Base-by-base conservation (phyloP, 1,140 invertebrate species). In the Drosophila subpulchrella region DNA sequence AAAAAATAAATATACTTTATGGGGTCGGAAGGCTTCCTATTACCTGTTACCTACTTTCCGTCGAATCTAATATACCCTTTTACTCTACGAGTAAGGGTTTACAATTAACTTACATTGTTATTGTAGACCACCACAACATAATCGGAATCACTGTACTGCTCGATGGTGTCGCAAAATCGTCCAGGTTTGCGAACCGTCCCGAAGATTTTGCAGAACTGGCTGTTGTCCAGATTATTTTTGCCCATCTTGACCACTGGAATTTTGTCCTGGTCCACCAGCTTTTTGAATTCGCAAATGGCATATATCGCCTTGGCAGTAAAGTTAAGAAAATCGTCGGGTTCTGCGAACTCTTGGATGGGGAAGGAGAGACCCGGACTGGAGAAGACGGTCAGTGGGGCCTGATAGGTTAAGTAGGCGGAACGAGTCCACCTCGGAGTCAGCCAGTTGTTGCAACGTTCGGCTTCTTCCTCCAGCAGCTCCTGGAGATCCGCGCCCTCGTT, bases 151-250 rank as follows among this genome's bases (percentile, higher is more conserved):
- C 93, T 90, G 89, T 94, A 94, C 71, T 94, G 95, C 17, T 95
- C 93, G 38, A 97, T 90, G 47, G 91, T 83, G 92, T 98, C 97
- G 48, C 93, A 90, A 58, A 93, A 94, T 27, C 93, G 81, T 7
- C 93, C 93, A 8, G 97, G 98, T 58, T 96, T 95, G 46, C 97
- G 94, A 91, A 96, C 97, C 3, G 97, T 97, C 5, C 96, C 96
- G 88, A 98, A 95, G 48, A 98, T 95, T 92, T 96, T 96, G 56
- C 95, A 95, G 90, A 98, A 98, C 89, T 98, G 97, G 47, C 94
- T 94, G 96, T 98, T 98, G 91, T 98, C 97, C 50, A 98, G 91
- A 0, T 95, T 94, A 67, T 94, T 94, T 75, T 95, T 95, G 2
- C 96, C 96, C 93, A 96, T 94, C 91, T 94, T 95, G 85, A 97